Conservation (phyloP, 2,113 vertebrate species). For the Chamaetylas fuelleborni region DNA sequence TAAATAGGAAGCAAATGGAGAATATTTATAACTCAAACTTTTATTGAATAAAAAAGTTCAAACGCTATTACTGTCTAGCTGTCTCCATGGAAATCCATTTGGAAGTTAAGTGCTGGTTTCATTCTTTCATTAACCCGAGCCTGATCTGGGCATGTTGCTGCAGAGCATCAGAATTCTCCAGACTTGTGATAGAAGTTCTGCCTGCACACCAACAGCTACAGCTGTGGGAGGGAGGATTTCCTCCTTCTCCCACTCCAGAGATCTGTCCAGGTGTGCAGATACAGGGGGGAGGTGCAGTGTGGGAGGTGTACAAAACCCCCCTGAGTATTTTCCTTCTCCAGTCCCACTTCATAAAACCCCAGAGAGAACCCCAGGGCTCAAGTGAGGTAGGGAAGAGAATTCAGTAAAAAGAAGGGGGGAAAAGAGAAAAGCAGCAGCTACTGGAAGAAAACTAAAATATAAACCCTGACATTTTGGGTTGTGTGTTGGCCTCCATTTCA, state of each 20-base stretch:
- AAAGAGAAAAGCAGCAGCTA: neutral
- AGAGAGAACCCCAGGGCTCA: neutral
- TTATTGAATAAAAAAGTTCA: conserved; percentile 71
- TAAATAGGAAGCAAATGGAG: conserved; percentile 81
- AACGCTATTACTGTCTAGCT: neutral
- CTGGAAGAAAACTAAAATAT: neutral
- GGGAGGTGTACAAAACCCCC: neutral
- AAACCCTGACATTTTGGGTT: neutral
- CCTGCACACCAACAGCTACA: neutral
- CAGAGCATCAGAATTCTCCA: neutral
- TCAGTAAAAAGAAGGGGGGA: neutral
- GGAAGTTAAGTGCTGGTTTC: neutral
- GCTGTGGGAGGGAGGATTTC: neutral
- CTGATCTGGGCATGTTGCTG: neutral
- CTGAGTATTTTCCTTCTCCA: neutral
- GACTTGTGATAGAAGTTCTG: neutral
- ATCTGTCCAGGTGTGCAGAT: neutral
- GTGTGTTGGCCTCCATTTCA: neutral
- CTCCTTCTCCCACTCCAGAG: neutral
- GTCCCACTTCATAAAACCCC: neutral
- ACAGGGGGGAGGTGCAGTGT: neutral
- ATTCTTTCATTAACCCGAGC: neutral
- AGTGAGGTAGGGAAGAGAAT: neutral
- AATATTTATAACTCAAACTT: conserved; percentile 91
- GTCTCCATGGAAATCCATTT: conserved; percentile 3